phyloP scores from a whole-genome alignment of 2,888 invertebrate species.

The Molanna angustata region DNA sequence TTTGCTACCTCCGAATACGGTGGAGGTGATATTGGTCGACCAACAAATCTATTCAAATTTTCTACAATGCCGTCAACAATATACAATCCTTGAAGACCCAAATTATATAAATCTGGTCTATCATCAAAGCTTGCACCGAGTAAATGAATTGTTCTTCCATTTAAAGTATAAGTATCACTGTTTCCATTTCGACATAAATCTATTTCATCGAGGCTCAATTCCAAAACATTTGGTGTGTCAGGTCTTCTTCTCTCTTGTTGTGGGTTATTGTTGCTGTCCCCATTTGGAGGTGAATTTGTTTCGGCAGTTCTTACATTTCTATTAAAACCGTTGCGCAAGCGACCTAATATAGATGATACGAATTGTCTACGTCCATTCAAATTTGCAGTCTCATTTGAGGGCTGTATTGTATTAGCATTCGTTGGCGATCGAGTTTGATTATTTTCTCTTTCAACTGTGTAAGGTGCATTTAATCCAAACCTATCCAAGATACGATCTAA shows the following conservation, averaged over 20 bases:
- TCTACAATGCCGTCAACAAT: constrained; percentile 25
- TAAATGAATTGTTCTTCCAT: constrained; percentile 47
- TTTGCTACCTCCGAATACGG: constrained; percentile 46
- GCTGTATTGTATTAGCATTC: constrained; percentile 1
- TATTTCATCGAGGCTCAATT: constrained; percentile 42
- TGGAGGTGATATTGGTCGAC: constrained; percentile 39
- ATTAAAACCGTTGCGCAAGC: constrained; percentile 25
- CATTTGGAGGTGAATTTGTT: constrained; percentile 30
- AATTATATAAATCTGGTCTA: constrained; percentile 38
- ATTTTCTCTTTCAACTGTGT: constrained; percentile 25
- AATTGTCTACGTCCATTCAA: constrained; percentile 16
- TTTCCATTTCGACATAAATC: constrained; percentile 10
- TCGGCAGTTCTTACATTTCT: constrained; percentile 33
- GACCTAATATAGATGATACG: constrained; percentile 25
- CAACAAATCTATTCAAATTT: constrained; percentile 26
- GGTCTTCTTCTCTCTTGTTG: constrained; percentile 38
- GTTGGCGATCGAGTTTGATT: not conserved
- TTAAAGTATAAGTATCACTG: constrained; percentile 47
- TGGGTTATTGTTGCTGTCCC: not conserved
- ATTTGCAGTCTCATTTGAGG: not conserved
- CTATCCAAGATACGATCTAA: constrained; percentile 39
- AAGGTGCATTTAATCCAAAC: constrained; percentile 35
- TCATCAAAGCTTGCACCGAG: constrained; percentile 48
- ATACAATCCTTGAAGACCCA: constrained; percentile 33
- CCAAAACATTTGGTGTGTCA: constrained; percentile 47